Percentiles rank a stretch among this genome's conserved stretches.
phyloP scores from a whole-genome alignment of 2,888 invertebrate species.

The Drosophila percnosoma region DNA sequence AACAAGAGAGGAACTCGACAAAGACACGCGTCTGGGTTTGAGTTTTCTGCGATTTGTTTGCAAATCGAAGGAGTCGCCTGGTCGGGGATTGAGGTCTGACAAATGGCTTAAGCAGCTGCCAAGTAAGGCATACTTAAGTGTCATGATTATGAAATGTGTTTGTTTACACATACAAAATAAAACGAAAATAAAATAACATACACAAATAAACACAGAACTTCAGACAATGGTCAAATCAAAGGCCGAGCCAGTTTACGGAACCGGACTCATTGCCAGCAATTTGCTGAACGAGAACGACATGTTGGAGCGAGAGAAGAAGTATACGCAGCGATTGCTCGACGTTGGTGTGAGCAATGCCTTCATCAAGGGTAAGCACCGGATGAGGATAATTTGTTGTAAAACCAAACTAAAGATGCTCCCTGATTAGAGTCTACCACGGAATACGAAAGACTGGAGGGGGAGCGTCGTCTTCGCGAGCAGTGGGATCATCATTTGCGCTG shows the following conservation, averaged over 20 bases:
- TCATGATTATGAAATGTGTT: slow-evolving; percentile 16
- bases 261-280: background rate
- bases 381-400: background rate
- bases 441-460: slow-evolving; percentile 22
- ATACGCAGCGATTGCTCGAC: slow-evolving; percentile 61
- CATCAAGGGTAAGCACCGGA: slow-evolving; percentile 57
- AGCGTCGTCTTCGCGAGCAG: slow-evolving; percentile 36
- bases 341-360: slow-evolving; percentile 46
- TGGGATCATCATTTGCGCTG: slow-evolving; percentile 77
- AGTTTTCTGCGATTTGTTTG: slow-evolving; percentile 1
- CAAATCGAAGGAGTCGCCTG: background rate
- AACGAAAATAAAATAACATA: background rate
- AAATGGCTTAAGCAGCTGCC: background rate
- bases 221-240: slow-evolving; percentile 16
- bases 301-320: slow-evolving; percentile 51
- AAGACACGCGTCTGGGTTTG: slow-evolving; percentile 10
- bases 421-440: slow-evolving; percentile 47
- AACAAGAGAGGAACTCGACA: slow-evolving; percentile 6
- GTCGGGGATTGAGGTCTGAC: background rate
- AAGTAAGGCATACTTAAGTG: slow-evolving; percentile 21
- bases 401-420: background rate
- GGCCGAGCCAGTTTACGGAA: background rate
- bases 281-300: slow-evolving; percentile 66
- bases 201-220: slow-evolving; percentile 2
- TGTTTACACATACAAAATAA: background rate